Conservation (phyloP, 2,888 invertebrate genomes). For the Eilema caniola region DNA sequence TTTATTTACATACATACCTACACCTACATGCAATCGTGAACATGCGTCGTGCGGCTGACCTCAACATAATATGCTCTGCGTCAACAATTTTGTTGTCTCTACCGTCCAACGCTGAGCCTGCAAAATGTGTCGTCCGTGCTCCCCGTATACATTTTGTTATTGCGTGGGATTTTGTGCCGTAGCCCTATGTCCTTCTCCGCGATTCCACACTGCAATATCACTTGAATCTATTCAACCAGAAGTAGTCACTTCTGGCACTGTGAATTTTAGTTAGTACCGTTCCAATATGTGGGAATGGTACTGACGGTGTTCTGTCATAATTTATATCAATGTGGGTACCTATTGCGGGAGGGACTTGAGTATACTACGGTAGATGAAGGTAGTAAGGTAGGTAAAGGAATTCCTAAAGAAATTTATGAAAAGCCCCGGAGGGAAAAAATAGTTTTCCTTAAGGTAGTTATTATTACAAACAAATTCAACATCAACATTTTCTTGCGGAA, state of each 20-base stretch:
- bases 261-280: too few species aligned
- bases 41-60: neutral
- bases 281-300: too few species aligned
- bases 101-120: neutral
- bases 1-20: neutral
- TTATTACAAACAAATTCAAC: neutral
- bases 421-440: neutral
- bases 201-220: too few species aligned
- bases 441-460: neutral
- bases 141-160: neutral
- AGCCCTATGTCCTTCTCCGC: too few species aligned
- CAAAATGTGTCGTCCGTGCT: neutral
- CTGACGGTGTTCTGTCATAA: too few species aligned
- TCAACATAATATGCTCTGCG: neutral
- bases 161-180: neutral
- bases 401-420: too few species aligned
- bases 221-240: too few species aligned
- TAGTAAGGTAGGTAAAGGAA: too few species aligned
- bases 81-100: neutral
- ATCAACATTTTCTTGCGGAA: neutral
- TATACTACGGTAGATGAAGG: too few species aligned
- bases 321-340: too few species aligned
- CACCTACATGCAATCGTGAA: neutral
- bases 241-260: too few species aligned
- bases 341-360: too few species aligned